phyloP scores from a whole-genome alignment of 2,888 invertebrate species.

The Uloborus plumipes region DNA sequence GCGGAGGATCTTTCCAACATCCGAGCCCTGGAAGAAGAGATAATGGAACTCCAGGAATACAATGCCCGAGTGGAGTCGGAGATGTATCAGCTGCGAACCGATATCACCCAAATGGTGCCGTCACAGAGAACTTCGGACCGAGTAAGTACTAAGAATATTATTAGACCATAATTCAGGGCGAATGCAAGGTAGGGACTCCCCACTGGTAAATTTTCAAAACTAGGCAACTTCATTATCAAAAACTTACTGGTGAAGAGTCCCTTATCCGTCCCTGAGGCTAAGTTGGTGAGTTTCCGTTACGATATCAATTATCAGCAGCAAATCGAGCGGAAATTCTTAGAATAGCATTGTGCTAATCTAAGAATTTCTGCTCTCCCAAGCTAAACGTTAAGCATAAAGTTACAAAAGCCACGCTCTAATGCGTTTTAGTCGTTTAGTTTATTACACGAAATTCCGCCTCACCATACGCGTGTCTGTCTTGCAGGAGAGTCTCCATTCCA shows the following conservation, averaged over 20 bases:
- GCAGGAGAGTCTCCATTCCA: constrained; percentile 64
- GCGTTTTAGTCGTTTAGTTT: not conserved
- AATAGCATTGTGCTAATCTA: too few relatives aligned
- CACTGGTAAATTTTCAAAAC: too few relatives aligned
- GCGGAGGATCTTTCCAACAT: constrained; percentile 80
- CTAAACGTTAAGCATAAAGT: too few relatives aligned
- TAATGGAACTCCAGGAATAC: constrained; percentile 89
- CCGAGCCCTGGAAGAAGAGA: constrained; percentile 90
- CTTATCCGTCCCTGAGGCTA: too few relatives aligned
- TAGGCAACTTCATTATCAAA: too few relatives aligned
- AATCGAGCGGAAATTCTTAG: too few relatives aligned
- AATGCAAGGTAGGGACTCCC: too few relatives aligned
- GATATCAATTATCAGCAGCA: too few relatives aligned
- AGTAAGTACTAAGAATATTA: constrained; percentile 75
- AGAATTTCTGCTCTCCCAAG: too few relatives aligned
- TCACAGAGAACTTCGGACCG: constrained; percentile 90
- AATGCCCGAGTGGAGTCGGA: constrained; percentile 93
- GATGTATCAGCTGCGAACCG: constrained; percentile 91
- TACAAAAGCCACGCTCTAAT: too few relatives aligned
- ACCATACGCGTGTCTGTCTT: constrained; percentile 10
- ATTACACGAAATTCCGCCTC: not conserved
- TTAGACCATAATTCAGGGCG: not conserved
- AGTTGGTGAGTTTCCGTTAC: too few relatives aligned
- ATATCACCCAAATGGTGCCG: constrained; percentile 92
- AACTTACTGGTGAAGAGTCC: too few relatives aligned